A percentile compares a stretch with the other conserved stretches of the same genome.
Evolutionary conservation across 2,888 invertebrate species (phyloP).

Genomic region (Drosophila emarginata): DNA sequence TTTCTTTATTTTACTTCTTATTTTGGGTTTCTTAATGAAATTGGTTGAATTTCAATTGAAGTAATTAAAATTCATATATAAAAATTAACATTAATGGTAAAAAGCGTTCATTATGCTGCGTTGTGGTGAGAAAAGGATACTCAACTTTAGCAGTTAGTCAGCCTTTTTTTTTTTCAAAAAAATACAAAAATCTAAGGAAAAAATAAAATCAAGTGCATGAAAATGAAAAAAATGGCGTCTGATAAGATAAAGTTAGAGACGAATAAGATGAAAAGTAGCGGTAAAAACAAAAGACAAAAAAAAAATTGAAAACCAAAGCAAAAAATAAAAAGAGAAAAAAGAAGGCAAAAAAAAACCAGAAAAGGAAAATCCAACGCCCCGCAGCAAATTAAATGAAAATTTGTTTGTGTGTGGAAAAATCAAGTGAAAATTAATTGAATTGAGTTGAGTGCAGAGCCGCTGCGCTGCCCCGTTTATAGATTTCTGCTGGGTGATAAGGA

Average conservation of each 20-base stretch:
- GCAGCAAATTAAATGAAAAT: conserved; percentile 74
- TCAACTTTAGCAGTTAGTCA: conserved; percentile 26
- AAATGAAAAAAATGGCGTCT: conserved; percentile 72
- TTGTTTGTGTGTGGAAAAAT: conserved; percentile 70
- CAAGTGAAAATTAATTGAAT: conserved; percentile 82
- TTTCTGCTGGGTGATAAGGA: conserved; percentile 56
- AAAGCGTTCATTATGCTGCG: background rate
- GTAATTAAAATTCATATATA: background rate
- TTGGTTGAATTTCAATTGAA: too few species aligned
- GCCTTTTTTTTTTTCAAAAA: conserved; percentile 6
- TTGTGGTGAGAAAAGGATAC: background rate
- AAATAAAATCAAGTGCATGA: conserved; percentile 72
- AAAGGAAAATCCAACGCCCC: conserved; percentile 43
- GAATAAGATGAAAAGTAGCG: background rate
- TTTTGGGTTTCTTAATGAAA: too few species aligned
- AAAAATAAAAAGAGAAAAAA: conserved; percentile 3
- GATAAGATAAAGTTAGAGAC: conserved; percentile 48
- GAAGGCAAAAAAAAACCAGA: background rate
- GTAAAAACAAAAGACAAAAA: background rate
- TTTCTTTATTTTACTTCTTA: too few species aligned
- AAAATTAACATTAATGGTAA: background rate
- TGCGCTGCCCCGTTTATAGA: conserved; percentile 64
- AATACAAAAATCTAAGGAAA: conserved; percentile 60
- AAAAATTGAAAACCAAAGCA: background rate
- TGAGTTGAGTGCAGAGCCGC: conserved; percentile 76